These are phyloP conservation scores for Nomada ferruginata DNA, from an alignment of 2,888 invertebrate species.

Conservation along the genomic window DNA sequence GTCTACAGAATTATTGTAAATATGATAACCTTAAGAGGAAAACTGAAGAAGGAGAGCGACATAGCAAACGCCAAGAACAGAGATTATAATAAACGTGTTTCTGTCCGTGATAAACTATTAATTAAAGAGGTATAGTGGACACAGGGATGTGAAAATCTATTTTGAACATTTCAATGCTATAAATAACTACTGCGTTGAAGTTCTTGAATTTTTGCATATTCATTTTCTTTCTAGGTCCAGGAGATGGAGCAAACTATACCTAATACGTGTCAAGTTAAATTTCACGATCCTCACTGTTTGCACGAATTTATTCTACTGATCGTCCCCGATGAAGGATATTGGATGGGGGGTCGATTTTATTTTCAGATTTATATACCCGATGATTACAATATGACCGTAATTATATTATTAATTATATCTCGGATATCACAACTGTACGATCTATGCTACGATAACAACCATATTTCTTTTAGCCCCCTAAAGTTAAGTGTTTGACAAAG, in stretches of 20 bases:
- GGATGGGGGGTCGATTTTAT: constrained; percentile 94
- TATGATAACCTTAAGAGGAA: constrained; percentile 91
- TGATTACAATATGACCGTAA: constrained; percentile 98
- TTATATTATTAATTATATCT: constrained; percentile 78
- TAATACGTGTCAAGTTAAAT: constrained; percentile 90
- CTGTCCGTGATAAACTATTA: constrained; percentile 91
- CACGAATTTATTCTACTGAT: constrained; percentile 92
- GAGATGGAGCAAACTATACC: constrained; percentile 96
- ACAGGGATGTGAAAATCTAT: neutral
- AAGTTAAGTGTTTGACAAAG: constrained; percentile 95
- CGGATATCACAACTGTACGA: neutral
- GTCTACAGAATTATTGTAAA: constrained; percentile 44
- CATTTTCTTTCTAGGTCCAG: constrained; percentile 84
- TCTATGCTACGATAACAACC: constrained; percentile 1
- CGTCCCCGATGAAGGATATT: constrained; percentile 94
- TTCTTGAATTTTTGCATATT: neutral
- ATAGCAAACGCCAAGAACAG: constrained; percentile 79
- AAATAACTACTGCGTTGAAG: neutral
- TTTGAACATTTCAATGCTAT: constrained; percentile 1
- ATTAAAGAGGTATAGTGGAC: constrained; percentile 89
- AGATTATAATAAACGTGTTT: constrained; percentile 86
- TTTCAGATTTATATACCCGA: constrained; percentile 95
- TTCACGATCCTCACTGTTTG: constrained; percentile 93
- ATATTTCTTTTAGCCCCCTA: constrained; percentile 90
- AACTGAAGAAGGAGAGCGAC: constrained; percentile 88